Evolutionary conservation across 1,140 invertebrate genomes (phyloP).

Genomic region (Tenebrio molitor): DNA sequence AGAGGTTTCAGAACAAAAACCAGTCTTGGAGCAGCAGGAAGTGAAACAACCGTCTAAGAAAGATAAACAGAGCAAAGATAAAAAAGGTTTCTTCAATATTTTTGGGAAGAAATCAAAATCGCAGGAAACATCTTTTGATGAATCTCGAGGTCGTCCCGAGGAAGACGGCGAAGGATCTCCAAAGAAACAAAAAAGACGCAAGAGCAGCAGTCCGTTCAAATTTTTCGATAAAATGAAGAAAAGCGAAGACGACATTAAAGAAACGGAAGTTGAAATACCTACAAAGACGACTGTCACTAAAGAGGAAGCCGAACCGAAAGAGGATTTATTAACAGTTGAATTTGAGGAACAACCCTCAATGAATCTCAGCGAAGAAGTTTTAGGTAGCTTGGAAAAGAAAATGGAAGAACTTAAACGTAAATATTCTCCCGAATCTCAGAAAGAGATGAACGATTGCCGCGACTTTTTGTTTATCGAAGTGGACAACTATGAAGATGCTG

Average conservation of each 20-base stretch:
- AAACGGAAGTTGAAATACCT: background rate
- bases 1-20: background rate
- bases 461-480: constrained; percentile 42
- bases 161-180: constrained; percentile 46
- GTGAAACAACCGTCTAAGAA: constrained; percentile 24
- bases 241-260: constrained; percentile 40
- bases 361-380: constrained; percentile 33
- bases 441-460: constrained; percentile 35
- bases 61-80: constrained; percentile 38
- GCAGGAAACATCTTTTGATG: constrained; percentile 22
- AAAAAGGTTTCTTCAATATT: constrained; percentile 54
- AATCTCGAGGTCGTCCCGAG: constrained; percentile 30
- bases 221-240: constrained; percentile 45
- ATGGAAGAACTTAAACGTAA: constrained; percentile 10
- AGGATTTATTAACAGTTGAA: constrained; percentile 2
- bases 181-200: constrained; percentile 45
- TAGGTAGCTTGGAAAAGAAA: constrained; percentile 35
- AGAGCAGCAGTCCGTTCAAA: constrained; percentile 26
- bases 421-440: constrained; percentile 1
- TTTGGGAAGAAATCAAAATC: constrained; percentile 54
- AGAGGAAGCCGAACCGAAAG: constrained; percentile 8
- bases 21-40: constrained; percentile 13
- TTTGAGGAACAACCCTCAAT: constrained; percentile 4
- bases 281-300: constrained; percentile 12
- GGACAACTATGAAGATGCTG: constrained; percentile 37